A percentile compares a stretch with the other conserved stretches of the same genome.
phyloP scores from a whole-genome alignment of 2,113 vertebrate genomes.

The Engraulis encrasicolus region DNA sequence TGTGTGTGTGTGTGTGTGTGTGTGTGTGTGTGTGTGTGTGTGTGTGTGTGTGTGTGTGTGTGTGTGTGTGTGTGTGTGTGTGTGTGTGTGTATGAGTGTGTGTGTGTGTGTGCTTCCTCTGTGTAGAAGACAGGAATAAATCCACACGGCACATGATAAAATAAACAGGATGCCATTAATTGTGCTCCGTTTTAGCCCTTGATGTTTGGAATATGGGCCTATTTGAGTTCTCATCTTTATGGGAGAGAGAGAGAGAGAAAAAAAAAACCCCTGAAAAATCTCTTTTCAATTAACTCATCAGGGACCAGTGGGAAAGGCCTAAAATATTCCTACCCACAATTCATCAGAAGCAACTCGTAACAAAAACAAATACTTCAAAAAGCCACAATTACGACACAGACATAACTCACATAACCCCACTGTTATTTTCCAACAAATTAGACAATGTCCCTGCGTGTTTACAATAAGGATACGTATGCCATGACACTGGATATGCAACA shows the following conservation, averaged over 20 bases:
- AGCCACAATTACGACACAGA: neutral
- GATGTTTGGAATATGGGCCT: neutral
- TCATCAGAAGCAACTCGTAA: neutral
- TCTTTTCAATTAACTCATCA: neutral
- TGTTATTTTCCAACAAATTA: neutral
- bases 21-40: neutral
- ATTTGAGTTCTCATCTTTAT: neutral
- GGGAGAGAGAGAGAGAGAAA: too few relatives aligned
- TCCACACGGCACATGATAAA: neutral
- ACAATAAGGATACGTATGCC: neutral
- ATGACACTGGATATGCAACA: neutral
- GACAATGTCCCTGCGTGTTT: neutral
- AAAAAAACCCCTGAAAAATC: too few relatives aligned
- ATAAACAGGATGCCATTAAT: constrained; percentile 4
- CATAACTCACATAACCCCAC: neutral
- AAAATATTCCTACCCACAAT: neutral
- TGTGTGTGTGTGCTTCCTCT: neutral
- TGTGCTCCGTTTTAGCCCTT: neutral
- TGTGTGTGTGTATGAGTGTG: neutral
- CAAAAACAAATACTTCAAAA: neutral
- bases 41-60: neutral
- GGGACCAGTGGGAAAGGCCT: neutral
- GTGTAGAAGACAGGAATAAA: neutral
- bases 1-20: neutral
- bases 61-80: neutral